phyloP scores from a whole-genome alignment of 2,888 invertebrate genomes.

The Halictus ligatus region DNA sequence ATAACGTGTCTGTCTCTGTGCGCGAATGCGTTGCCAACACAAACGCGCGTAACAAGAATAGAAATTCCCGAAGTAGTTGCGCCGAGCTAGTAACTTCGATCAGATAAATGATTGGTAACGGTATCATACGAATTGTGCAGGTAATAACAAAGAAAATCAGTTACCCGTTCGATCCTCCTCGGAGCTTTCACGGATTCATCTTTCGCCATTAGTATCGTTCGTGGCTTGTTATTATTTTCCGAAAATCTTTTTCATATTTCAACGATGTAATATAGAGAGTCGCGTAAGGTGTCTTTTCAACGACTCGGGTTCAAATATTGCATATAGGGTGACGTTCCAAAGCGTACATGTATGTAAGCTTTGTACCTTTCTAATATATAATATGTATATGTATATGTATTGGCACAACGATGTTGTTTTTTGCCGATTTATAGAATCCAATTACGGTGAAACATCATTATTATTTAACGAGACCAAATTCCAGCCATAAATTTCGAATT shows the following conservation, averaged over 20 bases:
- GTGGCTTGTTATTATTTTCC: not conserved
- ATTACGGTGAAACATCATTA: not conserved
- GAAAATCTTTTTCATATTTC: not conserved
- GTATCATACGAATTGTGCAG: not conserved
- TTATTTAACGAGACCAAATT: not conserved
- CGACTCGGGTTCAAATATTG: not conserved
- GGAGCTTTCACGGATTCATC: not conserved
- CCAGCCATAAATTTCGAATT: not conserved
- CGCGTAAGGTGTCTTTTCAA: not conserved
- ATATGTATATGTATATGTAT: not conserved
- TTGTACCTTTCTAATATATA: not conserved
- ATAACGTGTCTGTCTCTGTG: conserved; percentile 31
- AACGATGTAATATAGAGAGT: not conserved
- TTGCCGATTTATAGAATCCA: not conserved
- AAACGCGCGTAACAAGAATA: conserved; percentile 26
- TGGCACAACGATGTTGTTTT: not conserved
- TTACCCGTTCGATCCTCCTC: not conserved
- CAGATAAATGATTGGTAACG: conserved; percentile 1
- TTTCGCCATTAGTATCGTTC: not conserved
- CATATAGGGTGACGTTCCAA: not conserved
- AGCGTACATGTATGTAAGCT: not conserved
- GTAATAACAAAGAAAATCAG: conserved; percentile 2
- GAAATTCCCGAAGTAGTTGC: conserved; percentile 12
- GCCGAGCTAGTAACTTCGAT: not conserved
- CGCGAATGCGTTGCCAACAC: not conserved